phyloP scores from a whole-genome alignment of 2,888 invertebrate genomes.

The Nycteola revayana region DNA sequence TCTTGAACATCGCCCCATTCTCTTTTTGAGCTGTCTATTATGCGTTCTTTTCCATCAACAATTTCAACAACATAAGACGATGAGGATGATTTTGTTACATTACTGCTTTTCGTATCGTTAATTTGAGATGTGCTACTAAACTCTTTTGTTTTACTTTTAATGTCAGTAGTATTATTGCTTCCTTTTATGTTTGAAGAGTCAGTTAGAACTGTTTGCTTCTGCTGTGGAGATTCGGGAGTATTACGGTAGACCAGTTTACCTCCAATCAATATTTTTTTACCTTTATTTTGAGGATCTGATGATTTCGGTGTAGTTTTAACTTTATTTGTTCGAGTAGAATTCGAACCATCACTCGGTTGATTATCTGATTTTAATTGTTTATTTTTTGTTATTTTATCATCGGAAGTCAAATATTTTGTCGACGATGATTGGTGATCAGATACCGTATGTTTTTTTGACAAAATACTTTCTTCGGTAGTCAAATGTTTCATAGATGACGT shows the following conservation, averaged over 20 bases:
- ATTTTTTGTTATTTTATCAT: no score
- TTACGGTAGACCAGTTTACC: constrained; percentile 31
- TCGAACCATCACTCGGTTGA: no score
- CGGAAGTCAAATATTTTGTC: background rate
- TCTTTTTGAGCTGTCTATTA: constrained; percentile 82
- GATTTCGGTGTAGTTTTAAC: no score
- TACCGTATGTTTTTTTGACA: background rate
- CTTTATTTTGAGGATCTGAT: no score
- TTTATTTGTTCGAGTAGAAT: no score
- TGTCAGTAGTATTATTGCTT: constrained; percentile 61
- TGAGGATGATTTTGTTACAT: constrained; percentile 82
- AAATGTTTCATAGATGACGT: no score
- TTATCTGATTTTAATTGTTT: no score
- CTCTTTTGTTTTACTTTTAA: constrained; percentile 56
- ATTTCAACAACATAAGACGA: constrained; percentile 85
- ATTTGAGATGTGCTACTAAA: constrained; percentile 65
- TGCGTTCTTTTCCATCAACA: constrained; percentile 84
- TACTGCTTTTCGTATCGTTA: constrained; percentile 79
- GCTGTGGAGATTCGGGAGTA: constrained; percentile 51
- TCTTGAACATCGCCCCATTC: constrained; percentile 80
- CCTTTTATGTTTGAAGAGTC: constrained; percentile 66
- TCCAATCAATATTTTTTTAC: no score
- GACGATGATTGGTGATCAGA: constrained; percentile 3
- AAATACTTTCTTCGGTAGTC: no score
- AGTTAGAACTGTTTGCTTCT: constrained; percentile 53